Base-by-base conservation (phyloP, 2,113 vertebrate genomes). In the Amblyornis subalaris region DNA sequence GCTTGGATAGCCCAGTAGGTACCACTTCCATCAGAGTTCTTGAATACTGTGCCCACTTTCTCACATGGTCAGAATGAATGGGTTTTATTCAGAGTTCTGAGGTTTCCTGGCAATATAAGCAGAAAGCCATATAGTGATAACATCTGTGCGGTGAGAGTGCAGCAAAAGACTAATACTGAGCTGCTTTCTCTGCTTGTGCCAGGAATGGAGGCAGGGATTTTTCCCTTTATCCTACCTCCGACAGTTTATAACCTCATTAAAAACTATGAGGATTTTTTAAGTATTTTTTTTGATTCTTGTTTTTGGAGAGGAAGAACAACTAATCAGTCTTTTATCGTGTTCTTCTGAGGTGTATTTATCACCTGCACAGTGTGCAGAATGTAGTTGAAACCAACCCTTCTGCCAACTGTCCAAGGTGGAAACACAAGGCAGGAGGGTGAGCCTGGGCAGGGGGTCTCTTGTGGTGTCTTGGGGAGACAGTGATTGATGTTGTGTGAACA, bases 61-160 rank as follows among this genome's bases (percentile, higher is more conserved):
- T 48, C 51, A 11, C 28, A 1, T 7, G 19, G 62, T 74, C 53
- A 60, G 11, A 88, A 88, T 61, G 36, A 65, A 93, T 79, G 85
- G 61, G 24, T 22, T 48, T 72, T 72, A 64, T 55, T 57, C 44
- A 31, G 67, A 53, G 48, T 65, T 93, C 40, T 95, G 90, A 90
- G 91, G 22, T 65, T 65, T 94, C 62, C 82, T 88, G 90, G 82
- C 82, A 64, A 4, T 5, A 29, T 4, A 15, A 47, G 93, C 78
- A 83, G 71, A 40, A 81, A 75, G 78, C 71, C 93, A 25, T 28
- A 29, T 1, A 44, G 78, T 8, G 90, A 25, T 31, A 83, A 88
- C 94, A 95, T 82, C 95, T 94, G 90, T 93, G 74, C 66, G 44
- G 55, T 3, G 45, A 80, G 88, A 67, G 53, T 12, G 44, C 66